Base-by-base conservation (phyloP, 2,888 invertebrate genomes). In the Silvanus unidentatus region DNA sequence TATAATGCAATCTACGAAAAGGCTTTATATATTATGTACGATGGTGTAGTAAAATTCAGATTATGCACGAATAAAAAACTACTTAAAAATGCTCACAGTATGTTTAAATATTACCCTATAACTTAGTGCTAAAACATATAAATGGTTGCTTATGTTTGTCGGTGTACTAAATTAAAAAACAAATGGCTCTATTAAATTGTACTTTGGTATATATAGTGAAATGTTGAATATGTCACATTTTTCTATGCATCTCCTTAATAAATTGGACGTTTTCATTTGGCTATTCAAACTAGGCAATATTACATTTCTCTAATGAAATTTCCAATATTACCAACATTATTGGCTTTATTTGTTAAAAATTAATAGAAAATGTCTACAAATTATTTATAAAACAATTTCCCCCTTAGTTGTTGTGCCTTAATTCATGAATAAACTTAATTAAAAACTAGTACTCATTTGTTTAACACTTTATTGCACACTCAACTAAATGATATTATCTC, bases 161-260 rank as follows among this genome's bases (percentile, higher is more conserved):
- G 68, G 68, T 60, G 57, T 58, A 65, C 56, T 67, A 68, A 68
- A 67, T 66, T 69, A 64, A 66, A 66, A 67, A 65, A 60, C 53
- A 57, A 69, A 70, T 67, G 65, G 63, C 68, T 70, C 64, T 68
- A 69, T 69, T 68, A 68, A 68, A 66, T 62, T 61, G 63, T 60
- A 58, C 57, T 63, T 63, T 22, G 22, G 22, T 22, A 58, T 61
- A 66, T 62, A 56, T 60, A 12, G 60, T 58, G 53, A 54, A 47
- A 60, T 56, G 59, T 49, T 58, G 50, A 55, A 51, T n/a, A n/a
- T 49, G 50, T 45, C 57, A 53, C 54, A 56, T 59, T 60, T 57
- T 32, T 44, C 44, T 22, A 22, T 5, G 22, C 22, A 10, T 43
- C 38, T 43, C 15, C 29, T 32, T 45, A 47, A 52, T 55, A 53